Conservation (phyloP, 92 coral and sea anemone species). For the Plumapathes pennacea region DNA sequence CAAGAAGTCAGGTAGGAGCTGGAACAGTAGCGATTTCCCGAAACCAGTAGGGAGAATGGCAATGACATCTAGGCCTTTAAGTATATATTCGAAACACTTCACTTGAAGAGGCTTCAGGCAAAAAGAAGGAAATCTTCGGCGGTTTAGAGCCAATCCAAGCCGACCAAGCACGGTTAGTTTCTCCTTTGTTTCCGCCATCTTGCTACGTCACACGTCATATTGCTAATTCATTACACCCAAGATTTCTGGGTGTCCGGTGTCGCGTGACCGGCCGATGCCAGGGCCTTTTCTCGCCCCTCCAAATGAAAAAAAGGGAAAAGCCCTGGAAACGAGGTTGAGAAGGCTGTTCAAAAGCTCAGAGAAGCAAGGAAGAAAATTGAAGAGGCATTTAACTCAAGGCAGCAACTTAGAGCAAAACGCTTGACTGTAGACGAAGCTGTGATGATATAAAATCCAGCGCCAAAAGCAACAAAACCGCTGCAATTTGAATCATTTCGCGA, state of each 20-base stretch:
- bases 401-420: too few species aligned
- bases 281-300: constrained; percentile 33
- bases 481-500: too few species aligned
- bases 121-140: constrained; percentile 11
- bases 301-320: too few species aligned
- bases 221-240: constrained; percentile 6
- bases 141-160: constrained; percentile 8
- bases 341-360: too few species aligned
- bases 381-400: too few species aligned
- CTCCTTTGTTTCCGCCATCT: too few species aligned
- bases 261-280: constrained; percentile 52
- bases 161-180: constrained; percentile 7
- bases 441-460: too few species aligned
- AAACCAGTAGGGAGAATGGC: constrained; percentile 62
- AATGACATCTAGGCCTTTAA: constrained; percentile 48
- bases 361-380: too few species aligned
- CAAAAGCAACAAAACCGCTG: too few species aligned
- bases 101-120: constrained; percentile 5
- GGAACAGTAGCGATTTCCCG: constrained; percentile 70
- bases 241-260: constrained; percentile 26
- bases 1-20: constrained; percentile 50
- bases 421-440: too few species aligned
- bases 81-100: constrained; percentile 52
- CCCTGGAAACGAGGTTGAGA: too few species aligned
- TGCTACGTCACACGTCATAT: too few species aligned